Percentiles rank a stretch among this genome's conserved stretches.
Conservation (phyloP, 1,140 invertebrate species). For the Cryptotermes secundus region DNA sequence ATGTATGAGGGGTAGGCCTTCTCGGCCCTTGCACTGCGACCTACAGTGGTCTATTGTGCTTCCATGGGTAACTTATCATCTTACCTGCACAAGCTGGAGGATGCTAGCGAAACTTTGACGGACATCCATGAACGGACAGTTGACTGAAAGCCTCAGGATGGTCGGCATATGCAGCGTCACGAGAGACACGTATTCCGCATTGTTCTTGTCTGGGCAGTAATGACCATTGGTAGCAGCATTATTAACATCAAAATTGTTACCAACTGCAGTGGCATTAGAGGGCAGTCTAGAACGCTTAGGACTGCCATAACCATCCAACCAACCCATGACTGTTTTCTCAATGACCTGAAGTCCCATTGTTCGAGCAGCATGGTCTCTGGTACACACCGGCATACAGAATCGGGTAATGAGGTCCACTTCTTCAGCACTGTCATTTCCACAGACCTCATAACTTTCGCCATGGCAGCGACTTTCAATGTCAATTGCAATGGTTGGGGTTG, state of each 20-base stretch:
- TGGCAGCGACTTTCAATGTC: neutral
- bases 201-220: neutral
- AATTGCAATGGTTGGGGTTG: neutral
- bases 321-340: conserved; percentile 56
- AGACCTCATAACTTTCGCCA: neutral
- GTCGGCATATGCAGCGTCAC: conserved; percentile 58
- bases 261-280: neutral
- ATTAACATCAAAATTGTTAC: conserved; percentile 48
- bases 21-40: too few species aligned
- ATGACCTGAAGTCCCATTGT: conserved; percentile 56
- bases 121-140: conserved; percentile 59
- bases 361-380: conserved; percentile 53
- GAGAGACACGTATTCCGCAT: conserved; percentile 52
- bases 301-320: conserved; percentile 55
- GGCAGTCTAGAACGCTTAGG: conserved; percentile 44
- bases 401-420: conserved; percentile 55
- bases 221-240: conserved; percentile 41
- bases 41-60: too few species aligned
- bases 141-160: conserved; percentile 57
- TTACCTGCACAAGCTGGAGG: conserved; percentile 58
- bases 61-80: too few species aligned
- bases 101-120: conserved; percentile 58
- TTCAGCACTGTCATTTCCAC: conserved; percentile 8
- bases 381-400: conserved; percentile 55
- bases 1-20: too few species aligned